Base-by-base conservation (phyloP, 2,888 invertebrate genomes). In the Tyria jacobaeae region DNA sequence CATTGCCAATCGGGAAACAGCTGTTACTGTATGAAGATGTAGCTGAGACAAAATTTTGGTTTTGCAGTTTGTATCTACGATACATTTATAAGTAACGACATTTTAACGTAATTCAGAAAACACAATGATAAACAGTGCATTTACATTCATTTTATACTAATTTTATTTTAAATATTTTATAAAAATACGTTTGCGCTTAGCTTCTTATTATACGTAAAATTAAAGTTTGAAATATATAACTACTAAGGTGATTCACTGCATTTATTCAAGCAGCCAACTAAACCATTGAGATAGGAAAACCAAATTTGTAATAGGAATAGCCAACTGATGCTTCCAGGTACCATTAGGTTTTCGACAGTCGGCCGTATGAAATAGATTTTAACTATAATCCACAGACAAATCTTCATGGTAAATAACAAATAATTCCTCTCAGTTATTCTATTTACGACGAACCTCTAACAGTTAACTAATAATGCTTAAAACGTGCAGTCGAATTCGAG, bases 21-120 rank as follows among this genome's bases (percentile, higher is more conserved):
- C 56, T 61, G 61, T 47, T 57, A 35, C 44, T 44, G 21, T 35
- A 41, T 60, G 5, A 56, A 60, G 54, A 60, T 47, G 17, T 54
- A 15, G 53, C 48, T 21, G 34, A 35, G 47, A 59, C 39, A 31
- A 41, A 51, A 10, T 44, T 24, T 55, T 41, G n/a, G 34, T 50
- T 60, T 41, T 41, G 17, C 49, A 50, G 7, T 27, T 50, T 31
- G 17, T n/a, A 31, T 50, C 1, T 10, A 50, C 31, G n/a, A 50
- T 31, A 31, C 21, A 21, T 12, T 44, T 12, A 21, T 31, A 12
- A 12, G 21, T 44, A 21, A 44, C 4, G 12, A 21, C 21, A 4
- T 21, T 12, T 44, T 21, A 3, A 21, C 21, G 17, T 21, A 37
- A 37, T 5, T 37, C 15, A 15, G 15, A 1, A 37, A 37, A 14